Percentiles rank a stretch among this genome's conserved stretches.
phyloP scores from a whole-genome alignment of 2,113 vertebrate species.

The Tricholaema leucomelas region DNA sequence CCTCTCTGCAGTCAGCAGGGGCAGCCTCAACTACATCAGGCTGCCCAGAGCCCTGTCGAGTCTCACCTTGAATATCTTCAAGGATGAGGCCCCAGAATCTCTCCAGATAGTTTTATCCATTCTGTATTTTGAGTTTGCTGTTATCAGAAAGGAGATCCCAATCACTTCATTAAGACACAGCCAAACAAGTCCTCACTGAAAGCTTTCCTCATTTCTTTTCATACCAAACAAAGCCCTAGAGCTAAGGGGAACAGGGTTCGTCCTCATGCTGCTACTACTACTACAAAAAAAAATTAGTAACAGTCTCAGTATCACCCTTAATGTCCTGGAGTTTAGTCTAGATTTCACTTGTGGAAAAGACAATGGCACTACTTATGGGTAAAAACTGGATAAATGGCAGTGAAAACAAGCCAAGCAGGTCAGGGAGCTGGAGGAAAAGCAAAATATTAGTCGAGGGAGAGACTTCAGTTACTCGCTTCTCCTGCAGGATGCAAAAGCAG shows the following conservation, averaged over 20 bases:
- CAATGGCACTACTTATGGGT: neutral
- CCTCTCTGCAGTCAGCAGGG: too few relatives aligned
- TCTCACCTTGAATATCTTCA: too few relatives aligned
- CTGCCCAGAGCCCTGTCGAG: too few relatives aligned
- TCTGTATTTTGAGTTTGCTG: slow-evolving; percentile 7
- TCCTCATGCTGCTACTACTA: neutral
- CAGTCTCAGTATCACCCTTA: neutral
- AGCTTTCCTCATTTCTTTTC: neutral
- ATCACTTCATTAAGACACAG: neutral
- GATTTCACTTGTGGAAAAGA: neutral
- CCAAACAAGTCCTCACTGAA: neutral
- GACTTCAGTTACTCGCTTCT: neutral
- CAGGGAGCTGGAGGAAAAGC: neutral
- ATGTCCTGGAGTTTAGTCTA: neutral
- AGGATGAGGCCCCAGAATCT: too few relatives aligned
- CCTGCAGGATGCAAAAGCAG: neutral
- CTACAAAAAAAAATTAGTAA: neutral
- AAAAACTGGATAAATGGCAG: neutral
- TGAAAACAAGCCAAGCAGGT: neutral
- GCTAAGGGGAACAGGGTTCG: neutral
- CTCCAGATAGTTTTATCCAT: neutral
- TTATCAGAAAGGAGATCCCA: neutral
- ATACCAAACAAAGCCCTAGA: neutral
- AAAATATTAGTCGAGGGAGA: neutral
- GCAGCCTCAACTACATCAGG: too few relatives aligned